Base-by-base conservation (phyloP, 2,113 vertebrate species). In the Tichodroma muraria region DNA sequence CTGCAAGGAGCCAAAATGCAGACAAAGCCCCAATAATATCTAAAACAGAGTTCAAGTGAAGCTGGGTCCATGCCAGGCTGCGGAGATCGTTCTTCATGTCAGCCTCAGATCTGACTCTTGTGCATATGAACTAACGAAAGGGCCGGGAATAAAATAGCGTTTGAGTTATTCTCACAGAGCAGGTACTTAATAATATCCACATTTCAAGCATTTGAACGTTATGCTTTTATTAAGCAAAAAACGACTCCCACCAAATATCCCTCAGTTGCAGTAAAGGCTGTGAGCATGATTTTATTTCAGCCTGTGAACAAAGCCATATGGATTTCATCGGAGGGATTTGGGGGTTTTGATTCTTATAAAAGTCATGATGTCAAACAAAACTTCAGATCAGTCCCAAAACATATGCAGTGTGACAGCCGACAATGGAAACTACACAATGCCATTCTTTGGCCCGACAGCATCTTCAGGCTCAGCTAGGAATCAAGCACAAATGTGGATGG, bases 271-370 rank as follows among this genome's bases (percentile, higher is more conserved):
- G 91, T 96, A 97, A 97, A 97, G 88, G 77, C 94, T 88, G 93
- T 80, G 91, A 96, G 94, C 88, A 94, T 80, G 89, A 92, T 95
- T 97, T 96, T 95, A 85, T 93, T 95, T 94, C 91, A 96, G 94
- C 83, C 93, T 95, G 86, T 95, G 94, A 96, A 96, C 94, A 96
- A 96, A 96, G 89, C 94, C 97, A 97, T 96, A 97, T 97, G 96
- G 96, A 96, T 96, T 96, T 96, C 95, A 95, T 97, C 96, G 91
- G 73, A 90, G 89, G 86, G 88, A 94, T 96, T 95, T 96, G 90
- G 94, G 90, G 82, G 85, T 72, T 94, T 95, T 96, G 91, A 92
- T 97, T 95, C 93, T 95, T 97, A 93, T 95, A 95, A 85, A 95
- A 96, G 90, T 90, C 90, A 70, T 92, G 94, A 95, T 97, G 94